phyloP scores from a whole-genome alignment of 2,888 invertebrate species.

The Meghimatium bilineatum region DNA sequence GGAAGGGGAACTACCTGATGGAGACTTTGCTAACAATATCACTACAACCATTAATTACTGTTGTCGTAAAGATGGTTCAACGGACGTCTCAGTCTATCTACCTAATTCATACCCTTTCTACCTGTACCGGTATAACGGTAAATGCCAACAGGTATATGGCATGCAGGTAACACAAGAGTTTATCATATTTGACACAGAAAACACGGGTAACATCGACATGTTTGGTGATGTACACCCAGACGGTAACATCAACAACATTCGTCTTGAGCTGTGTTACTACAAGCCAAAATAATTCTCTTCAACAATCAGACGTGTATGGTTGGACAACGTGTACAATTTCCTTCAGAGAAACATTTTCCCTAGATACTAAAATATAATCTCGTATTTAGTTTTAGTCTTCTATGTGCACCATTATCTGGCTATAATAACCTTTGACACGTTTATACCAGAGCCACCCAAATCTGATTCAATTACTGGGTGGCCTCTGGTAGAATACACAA shows the following conservation, averaged over 20 bases:
- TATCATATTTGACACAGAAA: constrained; percentile 29
- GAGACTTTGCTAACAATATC: background rate
- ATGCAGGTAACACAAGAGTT: constrained; percentile 32
- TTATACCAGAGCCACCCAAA: too few relatives aligned
- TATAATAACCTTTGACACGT: too few relatives aligned
- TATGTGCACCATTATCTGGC: too few relatives aligned
- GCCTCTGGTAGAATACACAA: too few relatives aligned
- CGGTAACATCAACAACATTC: constrained; percentile 5
- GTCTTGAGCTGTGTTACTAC: constrained; percentile 33
- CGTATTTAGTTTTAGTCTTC: too few relatives aligned
- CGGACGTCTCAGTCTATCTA: background rate
- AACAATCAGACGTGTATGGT: too few relatives aligned
- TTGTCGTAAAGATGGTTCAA: constrained; percentile 24
- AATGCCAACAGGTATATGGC: constrained; percentile 23
- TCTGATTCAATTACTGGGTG: too few relatives aligned
- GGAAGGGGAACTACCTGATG: background rate
- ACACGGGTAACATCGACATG: constrained; percentile 10
- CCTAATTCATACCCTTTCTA: constrained; percentile 24
- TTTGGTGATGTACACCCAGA: background rate
- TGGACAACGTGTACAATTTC: background rate
- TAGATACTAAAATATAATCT: too few relatives aligned
- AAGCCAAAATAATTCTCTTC: background rate
- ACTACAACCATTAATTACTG: constrained; percentile 21
- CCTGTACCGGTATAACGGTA: constrained; percentile 29
- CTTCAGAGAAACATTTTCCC: too few relatives aligned